A percentile compares a stretch with the other conserved stretches of the same genome.
phyloP scores from a whole-genome alignment of 2,113 vertebrate species.

The Hippopotamus amphibius region DNA sequence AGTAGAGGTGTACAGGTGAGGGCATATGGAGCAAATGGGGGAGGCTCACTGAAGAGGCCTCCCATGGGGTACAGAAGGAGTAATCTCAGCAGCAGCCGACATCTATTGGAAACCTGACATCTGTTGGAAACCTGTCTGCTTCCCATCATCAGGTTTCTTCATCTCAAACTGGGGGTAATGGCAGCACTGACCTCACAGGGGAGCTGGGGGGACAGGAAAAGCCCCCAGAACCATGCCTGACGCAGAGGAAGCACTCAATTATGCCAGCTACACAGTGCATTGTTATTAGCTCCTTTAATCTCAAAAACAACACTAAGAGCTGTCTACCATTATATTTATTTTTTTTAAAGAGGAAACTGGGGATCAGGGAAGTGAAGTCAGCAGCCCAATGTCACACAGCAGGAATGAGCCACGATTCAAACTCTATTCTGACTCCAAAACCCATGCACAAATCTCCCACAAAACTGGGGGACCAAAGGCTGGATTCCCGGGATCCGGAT shows the following conservation, averaged over 20 bases:
- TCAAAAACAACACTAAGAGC: not conserved
- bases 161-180: not conserved
- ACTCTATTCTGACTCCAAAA: not conserved
- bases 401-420: not conserved
- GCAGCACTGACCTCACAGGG: not conserved
- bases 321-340: not conserved
- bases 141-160: not conserved
- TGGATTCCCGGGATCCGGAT: not conserved
- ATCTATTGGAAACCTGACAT: not conserved
- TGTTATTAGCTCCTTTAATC: not conserved
- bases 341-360: not conserved
- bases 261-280: not conserved
- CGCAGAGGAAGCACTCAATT: not conserved
- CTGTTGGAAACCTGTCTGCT: not conserved
- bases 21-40: accelerated
- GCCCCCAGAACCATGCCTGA: not conserved
- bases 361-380: not conserved
- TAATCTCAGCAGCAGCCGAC: accelerated
- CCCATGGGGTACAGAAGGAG: not conserved
- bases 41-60: not conserved
- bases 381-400: not conserved
- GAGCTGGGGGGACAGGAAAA: not conserved
- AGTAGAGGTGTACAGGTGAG: not conserved
- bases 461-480: not conserved
- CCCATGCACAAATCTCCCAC: not conserved